Evolutionary conservation across 2,113 vertebrate species (phyloP), one percentile per base, ranked within the genome.

Genomic region (Uria aalge): DNA sequence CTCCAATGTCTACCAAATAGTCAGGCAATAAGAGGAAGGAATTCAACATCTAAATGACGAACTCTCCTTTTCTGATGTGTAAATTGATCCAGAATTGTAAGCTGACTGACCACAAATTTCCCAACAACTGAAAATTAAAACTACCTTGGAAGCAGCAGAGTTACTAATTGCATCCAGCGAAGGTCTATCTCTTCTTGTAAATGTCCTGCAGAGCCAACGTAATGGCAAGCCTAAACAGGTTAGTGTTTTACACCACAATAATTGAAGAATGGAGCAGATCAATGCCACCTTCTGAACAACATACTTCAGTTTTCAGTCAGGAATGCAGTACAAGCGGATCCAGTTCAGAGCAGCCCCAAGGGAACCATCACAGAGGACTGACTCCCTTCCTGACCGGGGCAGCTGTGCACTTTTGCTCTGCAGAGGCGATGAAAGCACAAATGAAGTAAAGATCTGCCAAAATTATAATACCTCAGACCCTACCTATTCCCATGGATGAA

Each of bases 31-130:
- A 74, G 22, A 89, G 24, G 29, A 94, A 78, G 15, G 43, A 8
- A 72, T 41, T 88, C 41, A 73, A 3, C 8, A 5, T 26, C 47
- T 53, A 89, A 86, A 77, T 47, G 29, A 69, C 89, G 17, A 66
- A 75, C 18, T 72, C 11, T 38, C 45, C 30, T 91, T 56, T 67
- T 64, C 63, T 3, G 2, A 71, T 22, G 12, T 0, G 0, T 20
- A 60, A 84, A 80, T 19, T 71, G 41, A 77, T 55, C 12, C 59
- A 89, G 52, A 89, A 87, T 29, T 78, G 72, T 89, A 89, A 63
- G 8, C 9, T 53, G 32, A 81, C 8, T 18, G 32, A 67, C n/a
- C 40, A 64, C 21, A 59, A n/a, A 94, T 30, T 94, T 74, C 45
- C 38, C 60, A 67, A 8, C 26, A 30, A 41, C 21, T 26, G 26